Conservation (phyloP, 2,888 invertebrate genomes). For the Gari tellinella region DNA sequence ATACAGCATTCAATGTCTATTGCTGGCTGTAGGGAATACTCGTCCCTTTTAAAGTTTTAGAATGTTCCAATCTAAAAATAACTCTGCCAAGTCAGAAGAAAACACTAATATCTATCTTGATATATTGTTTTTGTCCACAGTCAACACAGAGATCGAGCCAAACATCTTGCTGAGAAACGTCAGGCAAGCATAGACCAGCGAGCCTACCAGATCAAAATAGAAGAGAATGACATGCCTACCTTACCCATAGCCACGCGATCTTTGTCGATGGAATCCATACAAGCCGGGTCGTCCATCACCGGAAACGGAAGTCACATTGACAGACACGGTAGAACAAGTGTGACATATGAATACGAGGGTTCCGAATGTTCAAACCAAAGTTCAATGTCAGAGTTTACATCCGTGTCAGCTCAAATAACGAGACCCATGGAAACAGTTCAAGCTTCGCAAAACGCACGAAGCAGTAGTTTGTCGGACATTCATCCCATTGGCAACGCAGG, state of each 20-base stretch:
- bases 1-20: too few relatives aligned
- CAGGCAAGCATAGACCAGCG: slow-evolving; percentile 41
- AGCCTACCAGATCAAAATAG: slow-evolving; percentile 26
- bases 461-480: slow-evolving; percentile 45
- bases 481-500: slow-evolving; percentile 15
- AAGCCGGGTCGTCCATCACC: too few relatives aligned
- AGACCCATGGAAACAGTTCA: slow-evolving; percentile 9
- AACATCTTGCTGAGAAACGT: slow-evolving; percentile 57
- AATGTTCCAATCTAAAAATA: too few relatives aligned
- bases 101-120: too few relatives aligned
- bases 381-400: slow-evolving; percentile 49
- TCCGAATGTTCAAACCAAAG: slow-evolving; percentile 48
- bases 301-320: too few relatives aligned
- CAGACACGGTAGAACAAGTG: too few relatives aligned
- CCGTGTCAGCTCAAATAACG: slow-evolving; percentile 29
- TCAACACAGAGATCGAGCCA: slow-evolving; percentile 51
- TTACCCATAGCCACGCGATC: slow-evolving; percentile 26
- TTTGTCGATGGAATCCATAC: slow-evolving; percentile 32
- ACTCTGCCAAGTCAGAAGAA: too few relatives aligned
- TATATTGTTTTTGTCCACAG: slow-evolving; percentile 25
- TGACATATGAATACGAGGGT: slow-evolving; percentile 23
- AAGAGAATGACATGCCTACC: slow-evolving; percentile 20
- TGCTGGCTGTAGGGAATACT: too few relatives aligned
- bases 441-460: slow-evolving; percentile 19
- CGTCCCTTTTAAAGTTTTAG: too few relatives aligned